Evolutionary conservation across 2,113 vertebrate genomes (phyloP), one percentile per base, ranked within the genome.

Genomic region (Periophthalmodon schlosseri): DNA sequence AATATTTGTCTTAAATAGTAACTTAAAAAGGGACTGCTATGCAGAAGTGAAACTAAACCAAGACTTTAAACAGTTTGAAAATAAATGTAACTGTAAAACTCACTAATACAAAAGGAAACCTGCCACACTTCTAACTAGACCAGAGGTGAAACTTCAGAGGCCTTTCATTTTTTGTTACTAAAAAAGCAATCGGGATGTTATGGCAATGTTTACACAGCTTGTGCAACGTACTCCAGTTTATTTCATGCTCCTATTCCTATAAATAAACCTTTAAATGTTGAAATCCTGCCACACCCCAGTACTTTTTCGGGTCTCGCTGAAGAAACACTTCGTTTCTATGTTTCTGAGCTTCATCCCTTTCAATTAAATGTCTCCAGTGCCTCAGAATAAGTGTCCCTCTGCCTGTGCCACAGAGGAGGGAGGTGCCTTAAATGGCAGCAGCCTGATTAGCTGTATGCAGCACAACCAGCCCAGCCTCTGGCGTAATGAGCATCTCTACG

Each of bases 351-450:
- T 64, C 52, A 76, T 66, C 61, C 36, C 60, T 83, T 80, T 87
- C 82, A 86, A 85, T 82, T 83, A 86, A 85, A 79, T 65, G 79
- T 72, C 81, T 75, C 50, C 69, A 67, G 65, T 78, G 64, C 68
- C 70, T 84, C 64, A 1, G 69, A 87, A 79, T 69, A 69, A 69
- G 46, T 74, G 44, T 77, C 76, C 78, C 44, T 75, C 64, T 78
- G 49, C n/a, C 67, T 72, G 66, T 56, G 46, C 77, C 66, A 56
- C 21, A 21, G 73, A 73, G 56, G 75, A 47, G 36, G 63, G 24
- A 18, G 39, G 21, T 64, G 20, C 50, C 33, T 58, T 76, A 70
- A 75, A 75, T 68, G 64, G 34, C 65, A 72, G 69, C 78, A 75
- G 68, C 77, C 71, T 72, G 68, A 74, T 76, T 34, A 83, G 80